These are phyloP conservation scores for Pelobates cultripes DNA, from an alignment of 2,797 vertebrate species.

Conservation along the genomic window DNA sequence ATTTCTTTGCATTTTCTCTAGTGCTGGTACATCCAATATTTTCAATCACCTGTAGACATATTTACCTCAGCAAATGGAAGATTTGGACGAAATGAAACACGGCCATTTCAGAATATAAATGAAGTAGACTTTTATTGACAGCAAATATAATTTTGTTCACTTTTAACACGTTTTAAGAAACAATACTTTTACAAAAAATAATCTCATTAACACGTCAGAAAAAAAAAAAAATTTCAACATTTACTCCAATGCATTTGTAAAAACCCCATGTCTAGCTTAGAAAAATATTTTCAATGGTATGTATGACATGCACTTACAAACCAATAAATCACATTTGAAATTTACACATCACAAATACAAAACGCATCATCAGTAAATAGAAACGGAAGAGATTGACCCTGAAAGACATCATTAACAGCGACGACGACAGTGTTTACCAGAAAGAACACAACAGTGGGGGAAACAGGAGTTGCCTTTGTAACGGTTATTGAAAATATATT, in stretches of 20 bases:
- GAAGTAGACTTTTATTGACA: slow-evolving; percentile 53
- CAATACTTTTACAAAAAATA: slow-evolving; percentile 57
- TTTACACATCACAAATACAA: slow-evolving; percentile 52
- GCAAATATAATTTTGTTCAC: slow-evolving; percentile 54
- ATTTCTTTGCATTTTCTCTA: too few relatives aligned
- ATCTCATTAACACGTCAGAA: slow-evolving; percentile 50
- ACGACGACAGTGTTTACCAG: slow-evolving; percentile 27
- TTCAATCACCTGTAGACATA: too few relatives aligned
- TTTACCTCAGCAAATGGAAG: too few relatives aligned
- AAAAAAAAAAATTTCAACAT: slow-evolving; percentile 46
- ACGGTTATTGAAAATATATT: slow-evolving; percentile 30
- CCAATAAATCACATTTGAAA: slow-evolving; percentile 27
- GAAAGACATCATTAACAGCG: slow-evolving; percentile 16
- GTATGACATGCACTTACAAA: slow-evolving; percentile 30
- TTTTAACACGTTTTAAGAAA: slow-evolving; percentile 53
- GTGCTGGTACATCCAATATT: too few relatives aligned
- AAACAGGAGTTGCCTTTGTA: slow-evolving; percentile 22
- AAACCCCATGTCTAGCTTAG: slow-evolving; percentile 50
- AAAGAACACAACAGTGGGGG: slow-evolving; percentile 26
- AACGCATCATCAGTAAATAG: slow-evolving; percentile 42
- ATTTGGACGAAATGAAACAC: too few relatives aligned
- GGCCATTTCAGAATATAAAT: slow-evolving; percentile 37
- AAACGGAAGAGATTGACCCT: slow-evolving; percentile 35
- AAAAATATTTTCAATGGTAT: slow-evolving; percentile 51
- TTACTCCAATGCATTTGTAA: slow-evolving; percentile 41